These are phyloP conservation scores for Lerista edwardsae DNA, from an alignment of 2,797 vertebrate species.

Conservation along the genomic window DNA sequence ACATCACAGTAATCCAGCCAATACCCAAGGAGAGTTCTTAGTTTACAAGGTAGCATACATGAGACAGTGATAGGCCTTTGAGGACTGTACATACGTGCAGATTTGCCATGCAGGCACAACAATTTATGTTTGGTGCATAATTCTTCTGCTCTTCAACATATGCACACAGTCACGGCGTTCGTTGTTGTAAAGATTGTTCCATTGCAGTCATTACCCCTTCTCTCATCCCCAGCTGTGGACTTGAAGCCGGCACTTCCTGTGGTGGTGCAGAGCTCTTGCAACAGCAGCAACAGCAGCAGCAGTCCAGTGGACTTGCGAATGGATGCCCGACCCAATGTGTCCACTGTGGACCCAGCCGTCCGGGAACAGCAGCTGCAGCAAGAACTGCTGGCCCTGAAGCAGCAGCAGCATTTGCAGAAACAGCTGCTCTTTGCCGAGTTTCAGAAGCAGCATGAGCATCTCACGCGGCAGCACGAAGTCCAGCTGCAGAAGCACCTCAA, in stretches of 20 bases:
- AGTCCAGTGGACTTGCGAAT: constrained; percentile 87
- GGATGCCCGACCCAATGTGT: constrained; percentile 74
- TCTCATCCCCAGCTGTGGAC: constrained; percentile 78
- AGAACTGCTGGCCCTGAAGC: constrained; percentile 90
- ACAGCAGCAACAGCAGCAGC: constrained; percentile 75
- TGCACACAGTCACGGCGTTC: too few species aligned
- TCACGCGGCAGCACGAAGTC: constrained; percentile 92
- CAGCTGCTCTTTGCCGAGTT: constrained; percentile 96
- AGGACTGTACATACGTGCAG: background rate
- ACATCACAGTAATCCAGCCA: background rate
- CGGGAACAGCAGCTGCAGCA: constrained; percentile 94
- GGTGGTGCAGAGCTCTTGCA: constrained; percentile 87
- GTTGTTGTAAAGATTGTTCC: background rate
- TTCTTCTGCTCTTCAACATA: background rate
- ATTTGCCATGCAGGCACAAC: background rate
- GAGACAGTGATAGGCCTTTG: background rate
- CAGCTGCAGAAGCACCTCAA: constrained; percentile 96
- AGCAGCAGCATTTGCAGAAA: constrained; percentile 96
- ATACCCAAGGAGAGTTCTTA: background rate
- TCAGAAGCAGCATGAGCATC: constrained; percentile 95
- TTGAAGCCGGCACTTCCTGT: constrained; percentile 87
- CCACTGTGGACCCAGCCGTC: constrained; percentile 78
- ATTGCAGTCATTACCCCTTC: background rate
- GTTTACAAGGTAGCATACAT: background rate
- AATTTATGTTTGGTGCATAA: background rate